Conservation (phyloP, 1,140 invertebrate genomes). For the Pseudomyrmex gracilis region DNA sequence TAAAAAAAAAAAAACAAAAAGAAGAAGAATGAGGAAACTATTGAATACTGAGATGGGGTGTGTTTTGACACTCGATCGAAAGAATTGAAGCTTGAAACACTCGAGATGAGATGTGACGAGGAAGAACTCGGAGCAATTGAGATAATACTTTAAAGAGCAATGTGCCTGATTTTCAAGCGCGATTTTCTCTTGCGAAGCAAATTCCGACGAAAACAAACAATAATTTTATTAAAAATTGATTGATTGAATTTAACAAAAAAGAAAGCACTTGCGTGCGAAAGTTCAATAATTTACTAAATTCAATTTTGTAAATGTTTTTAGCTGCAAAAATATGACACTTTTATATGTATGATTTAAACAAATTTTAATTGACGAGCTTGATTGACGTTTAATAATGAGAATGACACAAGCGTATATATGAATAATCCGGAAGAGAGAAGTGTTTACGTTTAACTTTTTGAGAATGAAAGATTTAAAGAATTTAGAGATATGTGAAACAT, state of each 20-base stretch:
- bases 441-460: constrained; percentile 29
- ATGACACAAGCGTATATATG: neutral
- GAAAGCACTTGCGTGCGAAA: neutral
- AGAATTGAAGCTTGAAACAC: neutral
- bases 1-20: too few species aligned
- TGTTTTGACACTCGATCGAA: neutral
- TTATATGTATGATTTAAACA: neutral
- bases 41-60: too few species aligned
- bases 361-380: constrained; percentile 7
- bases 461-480: constrained; percentile 1
- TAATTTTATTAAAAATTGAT: neutral
- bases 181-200: constrained; percentile 2
- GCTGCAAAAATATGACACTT: neutral
- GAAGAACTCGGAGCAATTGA: constrained; percentile 6
- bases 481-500: constrained; percentile 1
- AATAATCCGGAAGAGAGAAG: constrained; percentile 6
- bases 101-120: neutral
- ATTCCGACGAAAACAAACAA: constrained; percentile 17
- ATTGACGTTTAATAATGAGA: constrained; percentile 15
- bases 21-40: too few species aligned
- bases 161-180: neutral
- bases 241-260: neutral
- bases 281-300: constrained; percentile 15
- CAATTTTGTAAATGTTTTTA: neutral
- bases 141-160: constrained; percentile 1